Conservation (phyloP, 1,140 invertebrate genomes). For the Zaprionus taronus region DNA sequence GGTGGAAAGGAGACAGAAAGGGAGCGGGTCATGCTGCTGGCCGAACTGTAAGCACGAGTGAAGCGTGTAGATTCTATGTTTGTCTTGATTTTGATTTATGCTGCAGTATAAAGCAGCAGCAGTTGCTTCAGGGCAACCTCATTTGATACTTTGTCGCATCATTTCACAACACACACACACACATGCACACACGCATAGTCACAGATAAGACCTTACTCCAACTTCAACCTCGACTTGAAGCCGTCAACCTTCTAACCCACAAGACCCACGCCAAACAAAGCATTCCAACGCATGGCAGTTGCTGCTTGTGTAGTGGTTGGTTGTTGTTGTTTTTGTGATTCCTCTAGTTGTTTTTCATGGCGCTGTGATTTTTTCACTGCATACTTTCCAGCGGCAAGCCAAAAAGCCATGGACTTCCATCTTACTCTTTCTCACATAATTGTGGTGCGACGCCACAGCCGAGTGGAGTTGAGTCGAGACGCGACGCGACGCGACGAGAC, state of each 20-base stretch:
- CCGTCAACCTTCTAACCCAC: constrained; percentile 34
- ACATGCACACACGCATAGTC: neutral
- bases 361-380: constrained; percentile 25
- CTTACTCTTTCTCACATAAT: constrained; percentile 47
- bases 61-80: constrained; percentile 60
- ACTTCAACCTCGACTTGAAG: constrained; percentile 26
- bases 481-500: neutral
- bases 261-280: constrained; percentile 28
- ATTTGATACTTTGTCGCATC: constrained; percentile 81
- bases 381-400: constrained; percentile 47
- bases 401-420: constrained; percentile 29
- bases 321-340: constrained; percentile 22
- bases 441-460: constrained; percentile 24
- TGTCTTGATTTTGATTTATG: constrained; percentile 81
- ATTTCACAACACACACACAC: constrained; percentile 63
- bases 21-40: neutral
- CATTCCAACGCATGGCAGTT: constrained; percentile 61
- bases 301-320: constrained; percentile 17
- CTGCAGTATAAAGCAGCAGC: constrained; percentile 69
- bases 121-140: constrained; percentile 60
- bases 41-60: constrained; percentile 48
- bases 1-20: neutral
- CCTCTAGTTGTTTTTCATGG: constrained; percentile 4
- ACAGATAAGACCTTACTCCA: constrained; percentile 33
- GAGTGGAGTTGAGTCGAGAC: neutral